phyloP scores from a whole-genome alignment of 2,888 invertebrate genomes.

The Meteorus cinctellus region DNA sequence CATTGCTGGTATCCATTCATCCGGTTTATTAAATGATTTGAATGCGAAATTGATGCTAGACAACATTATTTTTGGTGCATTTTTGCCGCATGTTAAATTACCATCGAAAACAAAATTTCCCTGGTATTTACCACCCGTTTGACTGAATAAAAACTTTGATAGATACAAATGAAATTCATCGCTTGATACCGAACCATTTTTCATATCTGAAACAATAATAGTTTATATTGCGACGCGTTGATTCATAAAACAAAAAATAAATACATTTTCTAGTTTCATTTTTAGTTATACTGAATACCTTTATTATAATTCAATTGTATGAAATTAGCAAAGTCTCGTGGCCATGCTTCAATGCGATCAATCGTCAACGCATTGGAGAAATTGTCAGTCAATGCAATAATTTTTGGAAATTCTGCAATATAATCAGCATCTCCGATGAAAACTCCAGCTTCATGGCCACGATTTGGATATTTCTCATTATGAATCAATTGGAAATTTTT shows the following conservation, averaged over 20 bases:
- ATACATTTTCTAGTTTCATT: background rate
- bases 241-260: conserved; percentile 36
- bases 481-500: conserved; percentile 77
- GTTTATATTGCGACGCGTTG: no score
- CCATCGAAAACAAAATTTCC: conserved; percentile 80
- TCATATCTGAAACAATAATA: conserved; percentile 71
- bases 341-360: conserved; percentile 78
- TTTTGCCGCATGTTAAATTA: conserved; percentile 78
- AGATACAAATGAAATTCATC: conserved; percentile 78
- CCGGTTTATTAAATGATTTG: conserved; percentile 77
- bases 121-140: conserved; percentile 81
- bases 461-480: conserved; percentile 79
- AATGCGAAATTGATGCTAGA: conserved; percentile 80
- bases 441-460: conserved; percentile 79
- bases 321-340: conserved; percentile 79
- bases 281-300: conserved; percentile 67
- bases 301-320: conserved; percentile 77
- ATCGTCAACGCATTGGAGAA: conserved; percentile 76
- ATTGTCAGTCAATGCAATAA: conserved; percentile 76
- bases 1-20: conserved; percentile 85
- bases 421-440: conserved; percentile 81
- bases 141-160: conserved; percentile 82
- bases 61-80: conserved; percentile 77
- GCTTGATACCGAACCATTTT: conserved; percentile 73
- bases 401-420: conserved; percentile 77